Evolutionary conservation across 2,888 invertebrate genomes (phyloP).

Genomic region (Mantis religiosa): DNA sequence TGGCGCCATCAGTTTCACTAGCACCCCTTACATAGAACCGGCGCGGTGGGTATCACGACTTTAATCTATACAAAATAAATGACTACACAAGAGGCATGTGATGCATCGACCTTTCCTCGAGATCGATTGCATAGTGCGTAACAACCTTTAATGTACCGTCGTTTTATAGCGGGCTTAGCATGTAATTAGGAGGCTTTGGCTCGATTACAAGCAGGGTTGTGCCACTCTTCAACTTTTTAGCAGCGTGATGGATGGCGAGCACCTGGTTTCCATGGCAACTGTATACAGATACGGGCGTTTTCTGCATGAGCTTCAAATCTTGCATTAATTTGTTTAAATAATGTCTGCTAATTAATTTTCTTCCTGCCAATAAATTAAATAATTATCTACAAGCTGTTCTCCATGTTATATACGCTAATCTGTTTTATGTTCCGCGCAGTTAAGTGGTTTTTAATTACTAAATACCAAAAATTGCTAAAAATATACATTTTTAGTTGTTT

Average conservation of each 20-base stretch:
- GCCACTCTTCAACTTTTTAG: background rate
- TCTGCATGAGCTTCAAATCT: too few species aligned
- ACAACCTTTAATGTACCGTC: background rate
- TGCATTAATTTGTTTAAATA: too few species aligned
- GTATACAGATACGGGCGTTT: background rate
- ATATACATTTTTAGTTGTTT: too few species aligned
- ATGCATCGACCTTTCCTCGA: background rate
- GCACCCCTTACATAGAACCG: background rate
- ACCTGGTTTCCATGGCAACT: background rate
- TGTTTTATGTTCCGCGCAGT: too few species aligned
- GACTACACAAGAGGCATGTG: background rate
- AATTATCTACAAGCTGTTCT: too few species aligned
- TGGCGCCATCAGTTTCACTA: background rate
- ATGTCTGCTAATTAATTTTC: too few species aligned
- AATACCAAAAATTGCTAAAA: too few species aligned
- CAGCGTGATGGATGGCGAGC: background rate
- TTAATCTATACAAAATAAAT: background rate
- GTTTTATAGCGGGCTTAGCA: background rate
- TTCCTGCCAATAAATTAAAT: too few species aligned
- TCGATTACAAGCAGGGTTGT: background rate
- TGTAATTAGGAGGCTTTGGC: background rate
- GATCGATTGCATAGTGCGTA: background rate
- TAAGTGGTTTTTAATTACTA: too few species aligned
- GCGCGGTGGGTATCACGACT: background rate
- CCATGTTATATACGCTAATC: too few species aligned